A percentile compares a stretch with the other conserved stretches of the same genome.
Evolutionary conservation across 2,888 invertebrate genomes (phyloP).

Genomic region (Tinea trinotella): DNA sequence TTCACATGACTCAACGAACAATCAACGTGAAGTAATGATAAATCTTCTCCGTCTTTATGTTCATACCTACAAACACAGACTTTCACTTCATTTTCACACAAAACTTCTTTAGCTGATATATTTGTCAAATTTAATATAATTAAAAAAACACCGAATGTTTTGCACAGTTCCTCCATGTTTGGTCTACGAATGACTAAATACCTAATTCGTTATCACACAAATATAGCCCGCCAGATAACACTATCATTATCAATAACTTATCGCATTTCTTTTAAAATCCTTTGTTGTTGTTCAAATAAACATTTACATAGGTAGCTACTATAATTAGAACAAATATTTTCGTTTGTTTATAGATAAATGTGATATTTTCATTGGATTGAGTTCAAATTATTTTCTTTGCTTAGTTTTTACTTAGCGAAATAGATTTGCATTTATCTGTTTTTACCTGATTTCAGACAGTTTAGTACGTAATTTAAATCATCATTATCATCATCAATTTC

Average conservation of each 20-base stretch:
- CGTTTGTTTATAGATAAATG: no score
- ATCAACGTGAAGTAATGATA: slow-evolving; percentile 36
- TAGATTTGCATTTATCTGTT: no score
- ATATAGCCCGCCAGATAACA: background rate
- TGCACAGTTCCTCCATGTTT: background rate
- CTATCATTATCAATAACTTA: slow-evolving; percentile 12
- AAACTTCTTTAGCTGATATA: background rate
- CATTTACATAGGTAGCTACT: no score
- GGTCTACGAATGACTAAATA: background rate
- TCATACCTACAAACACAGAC: slow-evolving; percentile 37
- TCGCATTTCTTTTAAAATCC: slow-evolving; percentile 6
- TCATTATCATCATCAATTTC: no score
- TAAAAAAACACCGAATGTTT: background rate
- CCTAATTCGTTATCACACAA: background rate
- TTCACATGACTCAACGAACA: slow-evolving; percentile 37
- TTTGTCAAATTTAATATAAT: background rate
- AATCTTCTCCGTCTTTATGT: slow-evolving; percentile 32
- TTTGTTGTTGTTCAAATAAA: slow-evolving; percentile 1
- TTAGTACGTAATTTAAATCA: no score
- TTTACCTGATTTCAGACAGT: no score
- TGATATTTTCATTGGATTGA: no score
- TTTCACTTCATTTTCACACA: slow-evolving; percentile 37
- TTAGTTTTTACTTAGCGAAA: no score
- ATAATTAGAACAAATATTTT: no score
- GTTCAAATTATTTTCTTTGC: no score